phyloP scores from a whole-genome alignment of 2,797 vertebrate species.

The Hemibagrus guttatus region DNA sequence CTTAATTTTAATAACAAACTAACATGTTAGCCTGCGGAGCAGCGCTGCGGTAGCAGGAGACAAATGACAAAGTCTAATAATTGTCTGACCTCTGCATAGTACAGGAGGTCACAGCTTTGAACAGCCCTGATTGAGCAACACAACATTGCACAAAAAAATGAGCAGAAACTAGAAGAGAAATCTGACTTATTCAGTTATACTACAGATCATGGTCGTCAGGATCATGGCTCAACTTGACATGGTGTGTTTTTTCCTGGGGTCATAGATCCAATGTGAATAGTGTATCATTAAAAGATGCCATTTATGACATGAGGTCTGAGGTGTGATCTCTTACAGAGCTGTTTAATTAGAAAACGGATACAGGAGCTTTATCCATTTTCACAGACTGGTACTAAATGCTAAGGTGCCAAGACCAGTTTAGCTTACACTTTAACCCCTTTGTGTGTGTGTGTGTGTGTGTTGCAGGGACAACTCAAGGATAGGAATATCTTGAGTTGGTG shows the following conservation, averaged over 20 bases:
- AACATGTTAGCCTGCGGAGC: constrained; percentile 10
- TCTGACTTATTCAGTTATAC: not conserved
- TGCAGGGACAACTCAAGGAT: not conserved
- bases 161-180: not conserved
- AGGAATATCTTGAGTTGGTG: not conserved
- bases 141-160: not conserved
- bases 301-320: constrained; percentile 2
- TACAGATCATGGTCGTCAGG: not conserved
- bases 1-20: constrained; percentile 41
- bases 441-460: constrained; percentile 12
- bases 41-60: not conserved
- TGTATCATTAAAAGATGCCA: not conserved
- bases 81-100: constrained; percentile 22
- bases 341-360: constrained; percentile 43
- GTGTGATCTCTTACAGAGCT: constrained; percentile 40
- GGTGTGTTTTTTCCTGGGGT: not conserved
- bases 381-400: constrained; percentile 9
- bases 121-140: not conserved
- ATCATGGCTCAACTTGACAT: not conserved
- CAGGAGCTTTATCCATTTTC: constrained; percentile 10
- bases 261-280: not conserved
- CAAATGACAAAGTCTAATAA: constrained; percentile 43
- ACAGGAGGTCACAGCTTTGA: constrained; percentile 33
- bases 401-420: constrained; percentile 33
- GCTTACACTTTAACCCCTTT: constrained; percentile 32